phyloP scores from a whole-genome alignment of 92 coral and sea anemone genomes.

The Pocillopora grandis region DNA sequence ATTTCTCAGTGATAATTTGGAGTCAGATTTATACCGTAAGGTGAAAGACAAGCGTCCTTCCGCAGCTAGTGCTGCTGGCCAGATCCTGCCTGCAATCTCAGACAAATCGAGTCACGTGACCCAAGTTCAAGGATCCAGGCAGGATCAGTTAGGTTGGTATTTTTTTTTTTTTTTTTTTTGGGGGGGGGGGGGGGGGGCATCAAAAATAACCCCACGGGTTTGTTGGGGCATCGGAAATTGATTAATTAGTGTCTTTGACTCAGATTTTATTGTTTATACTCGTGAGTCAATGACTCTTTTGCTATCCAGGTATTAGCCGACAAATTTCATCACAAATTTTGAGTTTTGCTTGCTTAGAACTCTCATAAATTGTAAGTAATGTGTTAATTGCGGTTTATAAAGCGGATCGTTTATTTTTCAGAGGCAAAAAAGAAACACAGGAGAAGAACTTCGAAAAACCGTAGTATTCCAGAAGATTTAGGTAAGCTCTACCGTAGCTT shows the following conservation, averaged over 20 bases:
- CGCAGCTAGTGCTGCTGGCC: constrained; percentile 46
- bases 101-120: constrained; percentile 64
- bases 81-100: constrained; percentile 68
- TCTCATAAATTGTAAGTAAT: neutral
- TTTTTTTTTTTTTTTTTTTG: neutral
- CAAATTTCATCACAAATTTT: neutral
- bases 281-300: no score
- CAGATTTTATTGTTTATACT: neutral
- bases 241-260: neutral
- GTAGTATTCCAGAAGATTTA: constrained; percentile 46
- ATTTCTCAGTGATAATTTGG: constrained; percentile 53
- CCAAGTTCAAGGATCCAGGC: constrained; percentile 69
- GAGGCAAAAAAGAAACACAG: constrained; percentile 61
- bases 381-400: neutral
- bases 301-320: no score
- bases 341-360: neutral
- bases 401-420: constrained; percentile 14
- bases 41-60: constrained; percentile 51
- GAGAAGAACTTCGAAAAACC: constrained; percentile 54
- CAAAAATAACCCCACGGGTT: neutral
- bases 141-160: constrained; percentile 61
- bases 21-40: constrained; percentile 52
- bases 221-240: neutral
- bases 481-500: constrained; percentile 2
- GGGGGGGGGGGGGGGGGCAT: no score